Evolutionary conservation across 2,113 vertebrate genomes (phyloP), one percentile per base, ranked within the genome.

Genomic region (Sander lucioperca): DNA sequence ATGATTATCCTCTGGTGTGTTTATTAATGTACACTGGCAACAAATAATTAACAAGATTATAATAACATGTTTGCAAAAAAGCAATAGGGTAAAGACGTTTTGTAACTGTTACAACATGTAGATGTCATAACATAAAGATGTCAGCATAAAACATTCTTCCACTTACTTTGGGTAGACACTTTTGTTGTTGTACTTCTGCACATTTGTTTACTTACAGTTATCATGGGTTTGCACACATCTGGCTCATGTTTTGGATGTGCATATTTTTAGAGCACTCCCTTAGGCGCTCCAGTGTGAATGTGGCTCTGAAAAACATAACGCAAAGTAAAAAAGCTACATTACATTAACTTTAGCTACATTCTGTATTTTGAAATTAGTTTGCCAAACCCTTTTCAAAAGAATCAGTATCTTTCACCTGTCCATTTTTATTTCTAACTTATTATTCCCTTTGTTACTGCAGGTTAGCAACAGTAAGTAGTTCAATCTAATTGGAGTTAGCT

Each of bases 221-320:
- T 76, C 53, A 30, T 64, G 43, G 54, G 39, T 79, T 84, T 76
- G 74, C 74, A 86, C 74, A 72, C 84, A 90, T 88, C 78, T 80
- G 73, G 4, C 69, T 82, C 56, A 21, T 86, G 67, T 84, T 86
- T 82, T 88, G 62, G 75, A 84, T 67, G 59, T 25, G 18, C 54
- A 18, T 43, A 45, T 67, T 71, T 86, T 71, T 59, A 48, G 73
- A 69, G 61, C 73, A 45, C 54, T 73, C 61, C 79, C 79, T 76
- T 8, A 84, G 83, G 57, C 59, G 0, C 57, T 27, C 6, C 27
- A 57, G 4, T 70, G n/a, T 33, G 58, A n/a, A 23, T 21, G 23
- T 19, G 51, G 50, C 56, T 47, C 27, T 13, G 14, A 69, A 54
- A 79, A 19, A 53, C 6, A 30, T 10, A 19, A 25, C 18, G 25